These are phyloP conservation scores for Lacanobia oleracea DNA, from an alignment of 2,888 invertebrate genomes.

Conservation along the genomic window DNA sequence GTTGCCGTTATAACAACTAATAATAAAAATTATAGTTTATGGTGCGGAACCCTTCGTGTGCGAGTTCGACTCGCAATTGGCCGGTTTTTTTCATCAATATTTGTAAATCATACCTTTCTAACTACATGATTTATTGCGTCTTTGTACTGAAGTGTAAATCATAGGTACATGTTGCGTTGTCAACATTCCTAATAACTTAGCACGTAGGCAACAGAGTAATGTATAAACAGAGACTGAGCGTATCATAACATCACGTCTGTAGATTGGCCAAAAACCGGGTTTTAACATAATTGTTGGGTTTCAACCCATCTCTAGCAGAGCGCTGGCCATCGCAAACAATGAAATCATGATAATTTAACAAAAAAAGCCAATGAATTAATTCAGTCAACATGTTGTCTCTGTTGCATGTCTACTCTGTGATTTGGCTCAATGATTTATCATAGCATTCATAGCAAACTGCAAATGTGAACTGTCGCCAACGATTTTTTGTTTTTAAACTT, in stretches of 20 bases:
- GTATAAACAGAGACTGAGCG: not conserved
- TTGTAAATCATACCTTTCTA: conserved; percentile 51
- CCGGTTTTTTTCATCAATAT: conserved; percentile 13
- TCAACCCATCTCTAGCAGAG: too few species aligned
- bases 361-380: too few species aligned
- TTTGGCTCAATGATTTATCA: conserved; percentile 4
- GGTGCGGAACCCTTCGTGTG: too few species aligned
- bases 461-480: conserved; percentile 4
- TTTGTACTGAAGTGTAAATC: conserved; percentile 29
- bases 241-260: not conserved
- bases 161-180: conserved; percentile 13
- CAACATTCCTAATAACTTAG: conserved; percentile 28
- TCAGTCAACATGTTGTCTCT: not conserved
- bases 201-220: not conserved
- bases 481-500: conserved; percentile 28
- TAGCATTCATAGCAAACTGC: not conserved
- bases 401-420: conserved; percentile 4
- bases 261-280: not conserved
- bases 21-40: too few species aligned
- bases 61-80: too few species aligned
- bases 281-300: too few species aligned
- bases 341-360: too few species aligned
- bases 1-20: too few species aligned
- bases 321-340: too few species aligned
- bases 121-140: conserved; percentile 30